These are phyloP conservation scores for Malurus splendens DNA, from an alignment of 2,797 vertebrate species.

Conservation along the genomic window DNA sequence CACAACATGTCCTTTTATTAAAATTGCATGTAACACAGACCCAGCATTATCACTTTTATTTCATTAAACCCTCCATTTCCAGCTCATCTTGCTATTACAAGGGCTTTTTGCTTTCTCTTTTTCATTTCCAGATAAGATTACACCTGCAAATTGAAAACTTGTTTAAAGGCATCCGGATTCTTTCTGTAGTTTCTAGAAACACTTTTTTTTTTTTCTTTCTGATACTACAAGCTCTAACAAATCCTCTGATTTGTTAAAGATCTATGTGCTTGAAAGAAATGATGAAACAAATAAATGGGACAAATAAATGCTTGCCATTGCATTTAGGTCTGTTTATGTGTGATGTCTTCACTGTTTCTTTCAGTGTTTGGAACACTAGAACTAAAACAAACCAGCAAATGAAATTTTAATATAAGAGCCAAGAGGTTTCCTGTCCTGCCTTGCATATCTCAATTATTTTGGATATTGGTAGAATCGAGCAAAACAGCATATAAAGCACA, in stretches of 20 bases:
- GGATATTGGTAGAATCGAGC: not conserved
- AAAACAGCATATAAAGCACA: not conserved
- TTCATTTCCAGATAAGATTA: not conserved
- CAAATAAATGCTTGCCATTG: not conserved
- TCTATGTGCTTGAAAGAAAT: not conserved
- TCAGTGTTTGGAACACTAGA: not conserved
- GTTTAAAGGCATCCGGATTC: not conserved
- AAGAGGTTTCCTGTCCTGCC: not conserved
- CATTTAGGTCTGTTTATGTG: not conserved
- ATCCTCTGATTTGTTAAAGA: not conserved
- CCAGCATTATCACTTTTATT: not conserved
- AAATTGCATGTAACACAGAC: not conserved
- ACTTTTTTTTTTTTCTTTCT: not conserved
- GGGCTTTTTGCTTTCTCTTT: not conserved
- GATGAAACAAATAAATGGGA: not conserved
- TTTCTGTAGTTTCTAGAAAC: not conserved
- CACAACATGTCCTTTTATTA: not conserved
- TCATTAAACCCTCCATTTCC: not conserved
- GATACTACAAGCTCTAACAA: not conserved
- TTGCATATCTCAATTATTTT: not conserved
- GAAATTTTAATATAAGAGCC: not conserved
- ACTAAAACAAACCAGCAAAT: not conserved
- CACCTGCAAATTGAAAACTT: not conserved
- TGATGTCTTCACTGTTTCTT: not conserved
- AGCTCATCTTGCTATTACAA: not conserved